A percentile compares a stretch with the other conserved stretches of the same genome.
Conservation (phyloP, 2,888 invertebrate species). For the Agrochola macilenta region DNA sequence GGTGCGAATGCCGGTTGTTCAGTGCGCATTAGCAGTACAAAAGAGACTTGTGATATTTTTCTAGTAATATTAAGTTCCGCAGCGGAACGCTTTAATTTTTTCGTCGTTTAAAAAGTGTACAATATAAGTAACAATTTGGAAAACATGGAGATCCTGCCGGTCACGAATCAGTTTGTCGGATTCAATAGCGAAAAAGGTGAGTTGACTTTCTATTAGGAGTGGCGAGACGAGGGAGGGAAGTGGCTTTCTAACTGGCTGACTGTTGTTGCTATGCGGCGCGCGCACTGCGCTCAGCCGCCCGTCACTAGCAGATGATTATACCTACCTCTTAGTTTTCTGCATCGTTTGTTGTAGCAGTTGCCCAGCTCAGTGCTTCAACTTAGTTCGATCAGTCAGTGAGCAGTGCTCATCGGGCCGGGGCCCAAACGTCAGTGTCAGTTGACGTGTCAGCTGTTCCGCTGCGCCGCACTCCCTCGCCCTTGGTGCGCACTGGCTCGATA, state of each 20-base stretch:
- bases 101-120: conserved; percentile 88
- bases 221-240: conserved; percentile 76
- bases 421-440: conserved; percentile 79
- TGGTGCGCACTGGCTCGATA: conserved; percentile 65
- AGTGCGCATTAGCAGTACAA: conserved; percentile 89
- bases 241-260: conserved; percentile 86
- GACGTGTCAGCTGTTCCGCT: conserved; percentile 84
- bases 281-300: conserved; percentile 71
- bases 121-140: conserved; percentile 90
- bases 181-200: conserved; percentile 94
- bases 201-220: conserved; percentile 87
- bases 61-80: conserved; percentile 87
- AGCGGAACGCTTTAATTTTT: conserved; percentile 83
- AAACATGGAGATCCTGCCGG: conserved; percentile 95
- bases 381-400: conserved; percentile 5
- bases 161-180: conserved; percentile 94
- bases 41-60: conserved; percentile 91
- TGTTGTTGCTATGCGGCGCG: conserved; percentile 88
- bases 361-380: conserved; percentile 10
- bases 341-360: conserved; percentile 21
- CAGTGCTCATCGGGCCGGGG: conserved; percentile 33
- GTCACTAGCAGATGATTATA: conserved; percentile 33
- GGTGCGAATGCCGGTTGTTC: conserved; percentile 81
- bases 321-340: conserved; percentile 19
- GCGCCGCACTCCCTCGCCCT: conserved; percentile 77